phyloP scores from a whole-genome alignment of 2,888 invertebrate species.

The Eupithecia tripunctaria region DNA sequence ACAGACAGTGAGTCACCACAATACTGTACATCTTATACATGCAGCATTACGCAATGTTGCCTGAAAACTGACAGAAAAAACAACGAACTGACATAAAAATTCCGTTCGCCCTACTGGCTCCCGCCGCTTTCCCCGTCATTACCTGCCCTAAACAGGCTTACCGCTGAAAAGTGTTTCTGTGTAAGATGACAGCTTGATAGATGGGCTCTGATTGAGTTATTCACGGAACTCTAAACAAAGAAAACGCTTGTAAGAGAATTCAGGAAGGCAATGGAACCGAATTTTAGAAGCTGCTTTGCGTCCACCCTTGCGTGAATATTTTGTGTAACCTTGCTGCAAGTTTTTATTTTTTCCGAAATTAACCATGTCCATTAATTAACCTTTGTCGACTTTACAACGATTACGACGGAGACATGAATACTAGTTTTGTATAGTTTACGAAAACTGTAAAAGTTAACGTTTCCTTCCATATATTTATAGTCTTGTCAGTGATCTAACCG shows the following conservation, averaged over 20 bases:
- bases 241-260: constrained; percentile 47
- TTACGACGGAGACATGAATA: not conserved
- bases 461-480: not conserved
- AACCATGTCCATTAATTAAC: too few species aligned
- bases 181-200: constrained; percentile 64
- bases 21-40: too few species aligned
- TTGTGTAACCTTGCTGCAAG: not conserved
- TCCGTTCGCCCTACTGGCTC: not conserved
- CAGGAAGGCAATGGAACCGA: not conserved
- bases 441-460: not conserved
- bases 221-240: constrained; percentile 51
- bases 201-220: constrained; percentile 62
- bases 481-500: too few species aligned
- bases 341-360: not conserved
- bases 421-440: not conserved
- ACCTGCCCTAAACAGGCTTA: constrained; percentile 20
- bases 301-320: not conserved
- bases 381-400: too few species aligned
- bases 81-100: not conserved
- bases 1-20: too few species aligned
- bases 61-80: not conserved
- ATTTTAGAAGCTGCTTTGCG: not conserved
- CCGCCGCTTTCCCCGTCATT: constrained; percentile 48
- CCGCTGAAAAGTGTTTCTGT: constrained; percentile 56
- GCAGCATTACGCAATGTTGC: not conserved